Conservation (phyloP, 2,888 invertebrate genomes). For the Pyrocoelia pectoralis region DNA sequence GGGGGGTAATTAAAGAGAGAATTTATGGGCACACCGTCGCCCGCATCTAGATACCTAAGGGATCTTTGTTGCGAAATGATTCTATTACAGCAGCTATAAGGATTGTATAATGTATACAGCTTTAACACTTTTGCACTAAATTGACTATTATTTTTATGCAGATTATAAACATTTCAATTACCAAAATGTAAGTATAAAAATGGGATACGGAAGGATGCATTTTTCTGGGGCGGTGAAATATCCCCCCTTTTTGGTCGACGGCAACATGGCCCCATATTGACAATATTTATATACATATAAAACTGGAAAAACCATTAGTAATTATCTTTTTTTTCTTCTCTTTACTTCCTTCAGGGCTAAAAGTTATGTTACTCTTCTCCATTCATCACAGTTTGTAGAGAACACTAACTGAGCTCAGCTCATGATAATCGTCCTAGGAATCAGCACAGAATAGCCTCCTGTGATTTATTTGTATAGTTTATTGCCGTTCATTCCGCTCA, state of each 20-base stretch:
- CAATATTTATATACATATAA: background rate
- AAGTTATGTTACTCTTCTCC: slow-evolving; percentile 35
- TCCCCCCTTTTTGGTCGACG: no score
- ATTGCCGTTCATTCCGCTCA: slow-evolving; percentile 56
- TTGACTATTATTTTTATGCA: background rate
- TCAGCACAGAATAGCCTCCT: slow-evolving; percentile 50
- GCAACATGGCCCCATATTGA: background rate
- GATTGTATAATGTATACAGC: slow-evolving; percentile 4
- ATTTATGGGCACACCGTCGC: slow-evolving; percentile 60
- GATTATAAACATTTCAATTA: no score
- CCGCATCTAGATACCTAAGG: slow-evolving; percentile 56
- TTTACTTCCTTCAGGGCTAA: slow-evolving; percentile 29
- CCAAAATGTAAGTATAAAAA: no score
- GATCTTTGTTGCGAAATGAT: slow-evolving; percentile 41
- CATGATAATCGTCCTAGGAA: slow-evolving; percentile 42
- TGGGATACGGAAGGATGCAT: no score
- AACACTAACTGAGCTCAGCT: slow-evolving; percentile 45
- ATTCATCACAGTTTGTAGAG: slow-evolving; percentile 36
- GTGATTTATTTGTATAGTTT: slow-evolving; percentile 57
- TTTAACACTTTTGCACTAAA: slow-evolving; percentile 14
- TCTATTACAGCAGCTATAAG: slow-evolving; percentile 30
- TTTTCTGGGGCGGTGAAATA: no score
- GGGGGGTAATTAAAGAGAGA: slow-evolving; percentile 62
- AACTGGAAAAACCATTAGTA: slow-evolving; percentile 30
- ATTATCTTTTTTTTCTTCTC: slow-evolving; percentile 32